Conservation (phyloP, 2,797 vertebrate genomes). For the Clamator glandarius region DNA sequence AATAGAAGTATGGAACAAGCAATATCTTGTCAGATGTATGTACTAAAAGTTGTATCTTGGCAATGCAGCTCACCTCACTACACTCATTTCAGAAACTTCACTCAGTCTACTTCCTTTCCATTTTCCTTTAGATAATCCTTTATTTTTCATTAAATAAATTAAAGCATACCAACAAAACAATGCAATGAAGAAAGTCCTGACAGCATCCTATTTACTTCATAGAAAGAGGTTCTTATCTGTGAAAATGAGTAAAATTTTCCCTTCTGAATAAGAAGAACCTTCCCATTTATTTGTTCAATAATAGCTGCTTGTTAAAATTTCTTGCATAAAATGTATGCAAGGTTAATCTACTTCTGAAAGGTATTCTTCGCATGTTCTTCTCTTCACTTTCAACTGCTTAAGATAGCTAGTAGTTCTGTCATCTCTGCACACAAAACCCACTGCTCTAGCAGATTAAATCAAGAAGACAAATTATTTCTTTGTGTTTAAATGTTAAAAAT, state of each 20-base stretch:
- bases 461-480: background rate
- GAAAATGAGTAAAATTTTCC: background rate
- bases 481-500: background rate
- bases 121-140: background rate
- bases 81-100: background rate
- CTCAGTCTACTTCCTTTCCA: background rate
- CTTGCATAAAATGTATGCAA: background rate
- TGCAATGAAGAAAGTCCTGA: background rate
- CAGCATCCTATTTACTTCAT: background rate
- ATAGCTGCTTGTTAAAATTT: background rate
- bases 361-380: background rate
- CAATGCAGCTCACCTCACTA: background rate
- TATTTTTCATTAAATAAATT: background rate
- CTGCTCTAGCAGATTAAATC: background rate
- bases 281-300: background rate
- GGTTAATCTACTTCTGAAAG: background rate
- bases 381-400: background rate
- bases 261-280: background rate
- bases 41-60: background rate
- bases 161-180: background rate
- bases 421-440: background rate
- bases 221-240: background rate
- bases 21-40: background rate
- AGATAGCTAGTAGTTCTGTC: background rate
- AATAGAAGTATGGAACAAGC: background rate